Base-by-base conservation (phyloP, 2,888 invertebrate genomes). In the Elysia crispata region DNA sequence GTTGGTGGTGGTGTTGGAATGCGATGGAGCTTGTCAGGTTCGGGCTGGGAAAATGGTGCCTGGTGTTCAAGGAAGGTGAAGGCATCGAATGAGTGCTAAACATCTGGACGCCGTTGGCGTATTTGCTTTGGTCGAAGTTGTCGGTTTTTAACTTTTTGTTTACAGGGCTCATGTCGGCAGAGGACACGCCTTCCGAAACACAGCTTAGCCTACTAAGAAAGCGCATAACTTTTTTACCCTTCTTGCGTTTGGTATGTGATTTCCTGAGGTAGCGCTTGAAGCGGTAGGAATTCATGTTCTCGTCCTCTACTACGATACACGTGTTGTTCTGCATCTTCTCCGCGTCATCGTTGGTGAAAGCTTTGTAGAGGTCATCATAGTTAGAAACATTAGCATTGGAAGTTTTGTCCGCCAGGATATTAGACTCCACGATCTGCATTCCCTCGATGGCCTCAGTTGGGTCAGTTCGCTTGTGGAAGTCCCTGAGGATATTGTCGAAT, bases 251-350 rank as follows among this genome's bases (percentile, higher is more conserved):
- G 62, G 77, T 75, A 57, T 82, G 82, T 18, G 77, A 77, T 75
- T 82, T 82, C 66, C 74, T 80, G 73, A 82, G 41, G 78, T 75
- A 82, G 11, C 80, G 80, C 57, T 80, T 82, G 76, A 82, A 82
- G 18, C 82, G 49, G 66, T 78, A 76, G 1, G 78, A 66, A 3
- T 64, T 64, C 76, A 82, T 62, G 41, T 74, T 73, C 31, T 80
- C 80, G 25, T 79, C 80, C 23, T 83, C 82, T 20, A 82, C 30
- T 25, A 80, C 76, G n/a, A 82, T 77, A 60, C 83, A 83, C 6
- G 79, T 64, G 50, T 83, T 82, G 49, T 82, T 83, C 62, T 83
- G 83, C 25, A 74, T 70, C 50, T 81, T 79, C 69, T 83, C 83
- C 31, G 79, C 50, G 30, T 79, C 77, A 60, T 83, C 83, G 0